Percentiles rank a stretch among this genome's conserved stretches.
These are phyloP conservation scores for Pemphigus obesinymphae DNA, from an alignment of 1,140 invertebrate species.

Conservation along the genomic window DNA sequence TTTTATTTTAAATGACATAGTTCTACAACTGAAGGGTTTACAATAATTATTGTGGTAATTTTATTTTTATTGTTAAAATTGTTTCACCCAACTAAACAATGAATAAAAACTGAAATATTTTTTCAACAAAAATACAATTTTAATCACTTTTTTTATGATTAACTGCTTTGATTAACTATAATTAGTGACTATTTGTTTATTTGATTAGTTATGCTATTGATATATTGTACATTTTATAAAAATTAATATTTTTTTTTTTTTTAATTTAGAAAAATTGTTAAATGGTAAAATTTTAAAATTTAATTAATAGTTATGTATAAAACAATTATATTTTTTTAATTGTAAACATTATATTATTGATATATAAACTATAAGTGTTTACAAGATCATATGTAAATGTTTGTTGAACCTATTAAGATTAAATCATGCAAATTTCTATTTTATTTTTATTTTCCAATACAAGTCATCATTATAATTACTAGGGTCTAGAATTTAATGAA, in stretches of 20 bases:
- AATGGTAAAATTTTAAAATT: conserved; percentile 1
- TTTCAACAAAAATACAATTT: not conserved
- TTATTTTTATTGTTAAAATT: not conserved
- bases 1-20: not conserved
- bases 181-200: not conserved
- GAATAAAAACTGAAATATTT: not conserved
- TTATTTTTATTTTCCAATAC: no score
- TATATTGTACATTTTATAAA: not conserved
- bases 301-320: conserved; percentile 31
- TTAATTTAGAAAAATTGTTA: conserved; percentile 19
- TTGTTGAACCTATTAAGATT: conserved; percentile 21
- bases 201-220: not conserved
- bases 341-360: not conserved
- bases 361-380: conserved; percentile 2
- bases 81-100: not conserved
- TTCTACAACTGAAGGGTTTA: not conserved
- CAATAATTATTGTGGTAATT: not conserved
- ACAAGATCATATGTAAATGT: conserved; percentile 9
- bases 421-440: conserved; percentile 26
- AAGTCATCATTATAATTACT: no score
- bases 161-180: not conserved
- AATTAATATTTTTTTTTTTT: not conserved
- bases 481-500: no score
- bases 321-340: conserved; percentile 40
- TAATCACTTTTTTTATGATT: not conserved